Conservation (phyloP, 1,140 invertebrate genomes). For the Hycleus phaleratus region DNA sequence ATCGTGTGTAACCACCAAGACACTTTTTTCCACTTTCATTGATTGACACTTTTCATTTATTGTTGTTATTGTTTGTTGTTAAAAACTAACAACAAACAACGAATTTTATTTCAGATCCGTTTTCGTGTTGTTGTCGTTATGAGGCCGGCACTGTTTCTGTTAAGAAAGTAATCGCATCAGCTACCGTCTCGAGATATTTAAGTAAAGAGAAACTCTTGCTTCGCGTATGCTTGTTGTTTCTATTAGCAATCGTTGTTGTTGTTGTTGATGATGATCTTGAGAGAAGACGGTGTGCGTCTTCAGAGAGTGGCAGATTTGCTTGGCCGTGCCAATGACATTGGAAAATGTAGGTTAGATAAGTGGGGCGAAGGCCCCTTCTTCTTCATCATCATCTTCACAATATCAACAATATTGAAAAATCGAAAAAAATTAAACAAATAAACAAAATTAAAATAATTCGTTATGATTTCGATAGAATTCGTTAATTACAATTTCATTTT, state of each 20-base stretch:
- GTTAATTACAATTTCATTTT: neutral
- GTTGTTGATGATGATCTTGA: neutral
- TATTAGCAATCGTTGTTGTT: neutral
- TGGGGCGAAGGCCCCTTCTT: neutral
- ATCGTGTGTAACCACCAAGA: conserved; percentile 7
- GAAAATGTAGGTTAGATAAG: neutral
- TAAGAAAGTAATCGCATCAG: too few species aligned
- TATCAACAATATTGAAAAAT: neutral
- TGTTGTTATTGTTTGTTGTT: too few species aligned
- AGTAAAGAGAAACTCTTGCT: neutral
- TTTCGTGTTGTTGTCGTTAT: too few species aligned
- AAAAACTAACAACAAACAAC: too few species aligned
- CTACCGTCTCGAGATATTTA: neutral
- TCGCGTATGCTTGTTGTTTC: neutral
- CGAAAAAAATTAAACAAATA: neutral
- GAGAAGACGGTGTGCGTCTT: neutral
- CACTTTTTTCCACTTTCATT: neutral
- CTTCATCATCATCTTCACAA: neutral
- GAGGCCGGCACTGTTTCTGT: too few species aligned
- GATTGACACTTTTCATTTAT: too few species aligned
- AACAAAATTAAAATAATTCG: neutral
- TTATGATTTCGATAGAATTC: neutral
- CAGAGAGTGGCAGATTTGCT: neutral
- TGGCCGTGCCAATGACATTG: neutral
- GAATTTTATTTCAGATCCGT: too few species aligned